Base-by-base conservation (phyloP, 2,888 invertebrate species). In the Drosophila parthenogenetica region DNA sequence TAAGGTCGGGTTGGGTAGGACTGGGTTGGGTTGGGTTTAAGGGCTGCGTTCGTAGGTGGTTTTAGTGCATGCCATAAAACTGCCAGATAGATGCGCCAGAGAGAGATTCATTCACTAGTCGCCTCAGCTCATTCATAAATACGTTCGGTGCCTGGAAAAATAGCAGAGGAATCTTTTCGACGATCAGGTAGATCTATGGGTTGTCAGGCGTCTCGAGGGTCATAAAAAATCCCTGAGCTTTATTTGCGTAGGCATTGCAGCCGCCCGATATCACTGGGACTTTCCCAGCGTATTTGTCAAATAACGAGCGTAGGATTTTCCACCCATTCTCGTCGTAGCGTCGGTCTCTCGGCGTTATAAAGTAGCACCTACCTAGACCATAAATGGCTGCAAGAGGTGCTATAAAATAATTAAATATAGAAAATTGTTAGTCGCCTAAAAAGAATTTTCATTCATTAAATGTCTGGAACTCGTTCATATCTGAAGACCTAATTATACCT, bases 171-270 rank as follows among this genome's bases (percentile, higher is more conserved):
- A 22, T 22, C 22, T 22, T 67, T 48, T 19, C 7, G 7, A 2
- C 40, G 5, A 39, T 19, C 69, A 71, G 81, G 70, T 75, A 69
- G 69, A 42, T 42, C 42, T 42, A 54, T 66, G 78, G 69, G 67
- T 53, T 50, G 59, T 49, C 74, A 50, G 69, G 72, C 53, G 59
- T 55, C 51, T 46, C 16, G n/a, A 29, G 39, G 35, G n/a, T 46
- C 59, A 65, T 84, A 75, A 73, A 83, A 73, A 74, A 69, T 77
- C 61, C 65, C 50, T 46, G 63, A 77, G 81, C 88, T 81, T 81
- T 81, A 86, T 88, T 86, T 86, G 79, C 69, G 81, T 83, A 88
- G 85, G 70, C 72, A 35, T 61, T 72, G 74, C 79, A 79, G 82
- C 81, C 81, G 75, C 75, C 74, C 16, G 54, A 54, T 50, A 60